These are phyloP conservation scores for Acanthurus lineatus DNA, from an alignment of 2,797 vertebrate genomes.

Conservation along the genomic window DNA sequence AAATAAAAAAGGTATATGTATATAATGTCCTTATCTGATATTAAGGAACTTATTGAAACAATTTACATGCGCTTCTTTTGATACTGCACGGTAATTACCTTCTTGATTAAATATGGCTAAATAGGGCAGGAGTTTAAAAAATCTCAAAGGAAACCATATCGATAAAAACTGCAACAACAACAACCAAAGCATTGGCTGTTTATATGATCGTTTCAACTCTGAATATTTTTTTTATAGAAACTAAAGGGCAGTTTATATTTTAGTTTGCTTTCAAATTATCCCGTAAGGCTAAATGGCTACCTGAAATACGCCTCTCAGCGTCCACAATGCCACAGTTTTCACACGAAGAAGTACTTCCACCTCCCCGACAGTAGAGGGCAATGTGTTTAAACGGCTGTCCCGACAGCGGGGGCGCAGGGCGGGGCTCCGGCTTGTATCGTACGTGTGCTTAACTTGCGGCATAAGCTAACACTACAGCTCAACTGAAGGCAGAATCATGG, in stretches of 20 bases:
- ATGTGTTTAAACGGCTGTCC: accelerated
- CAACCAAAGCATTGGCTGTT: background rate
- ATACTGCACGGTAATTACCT: background rate
- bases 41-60: background rate
- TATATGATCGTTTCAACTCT: background rate
- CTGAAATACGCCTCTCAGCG: too few species aligned
- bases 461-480: constrained; percentile 17
- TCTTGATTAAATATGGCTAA: background rate
- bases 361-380: constrained; percentile 42
- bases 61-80: background rate
- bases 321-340: too few species aligned
- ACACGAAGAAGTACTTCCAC: background rate
- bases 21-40: background rate
- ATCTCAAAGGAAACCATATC: background rate
- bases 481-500: constrained; percentile 72
- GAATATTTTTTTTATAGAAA: too few species aligned
- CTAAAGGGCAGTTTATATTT: background rate
- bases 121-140: background rate
- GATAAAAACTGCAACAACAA: background rate
- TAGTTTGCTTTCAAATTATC: too few species aligned
- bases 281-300: too few species aligned
- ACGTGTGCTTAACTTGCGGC: constrained; percentile 84
- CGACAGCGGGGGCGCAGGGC: constrained; percentile 34
- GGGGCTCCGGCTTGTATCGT: constrained; percentile 69
- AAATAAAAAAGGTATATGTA: background rate